phyloP scores from a whole-genome alignment of 1,140 invertebrate genomes.

The Drosophila pallidifrons region DNA sequence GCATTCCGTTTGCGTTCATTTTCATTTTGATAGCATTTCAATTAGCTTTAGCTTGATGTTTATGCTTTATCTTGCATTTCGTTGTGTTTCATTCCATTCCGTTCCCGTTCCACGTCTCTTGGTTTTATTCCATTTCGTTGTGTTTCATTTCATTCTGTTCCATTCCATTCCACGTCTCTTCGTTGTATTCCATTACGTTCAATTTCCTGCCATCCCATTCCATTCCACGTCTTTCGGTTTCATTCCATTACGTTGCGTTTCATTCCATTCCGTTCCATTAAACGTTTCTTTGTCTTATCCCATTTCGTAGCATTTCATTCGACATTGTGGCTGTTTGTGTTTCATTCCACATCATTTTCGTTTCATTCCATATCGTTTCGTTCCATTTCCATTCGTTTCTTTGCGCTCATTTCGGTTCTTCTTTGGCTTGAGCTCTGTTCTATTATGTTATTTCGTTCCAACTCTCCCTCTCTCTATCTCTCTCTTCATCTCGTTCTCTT shows the following conservation, averaged over 20 bases:
- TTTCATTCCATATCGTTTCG: slow-evolving; percentile 24
- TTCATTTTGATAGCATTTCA: background rate
- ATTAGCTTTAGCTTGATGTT: slow-evolving; percentile 40
- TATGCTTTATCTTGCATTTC: no score
- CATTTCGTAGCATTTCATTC: slow-evolving; percentile 5
- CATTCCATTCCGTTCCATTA: slow-evolving; percentile 14
- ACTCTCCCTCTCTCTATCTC: slow-evolving; percentile 2
- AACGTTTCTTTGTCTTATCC: background rate
- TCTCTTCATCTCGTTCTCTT: background rate
- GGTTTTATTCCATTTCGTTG: no score
- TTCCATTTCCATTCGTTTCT: slow-evolving; percentile 26
- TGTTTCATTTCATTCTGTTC: slow-evolving; percentile 26
- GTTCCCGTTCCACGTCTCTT: no score
- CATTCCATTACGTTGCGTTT: slow-evolving; percentile 4
- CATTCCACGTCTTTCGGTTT: background rate
- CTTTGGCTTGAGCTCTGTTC: slow-evolving; percentile 43
- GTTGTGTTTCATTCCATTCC: slow-evolving; percentile 22
- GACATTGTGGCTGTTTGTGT: background rate
- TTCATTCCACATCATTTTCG: slow-evolving; percentile 33
- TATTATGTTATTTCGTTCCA: background rate
- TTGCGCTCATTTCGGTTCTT: slow-evolving; percentile 1
- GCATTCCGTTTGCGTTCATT: background rate
- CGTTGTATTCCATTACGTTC: slow-evolving; percentile 28
- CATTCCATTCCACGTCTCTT: background rate
- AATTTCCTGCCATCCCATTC: no score